Evolutionary conservation across 2,113 vertebrate species (phyloP).

Genomic region (Cyanoramphus novaezelandiae): DNA sequence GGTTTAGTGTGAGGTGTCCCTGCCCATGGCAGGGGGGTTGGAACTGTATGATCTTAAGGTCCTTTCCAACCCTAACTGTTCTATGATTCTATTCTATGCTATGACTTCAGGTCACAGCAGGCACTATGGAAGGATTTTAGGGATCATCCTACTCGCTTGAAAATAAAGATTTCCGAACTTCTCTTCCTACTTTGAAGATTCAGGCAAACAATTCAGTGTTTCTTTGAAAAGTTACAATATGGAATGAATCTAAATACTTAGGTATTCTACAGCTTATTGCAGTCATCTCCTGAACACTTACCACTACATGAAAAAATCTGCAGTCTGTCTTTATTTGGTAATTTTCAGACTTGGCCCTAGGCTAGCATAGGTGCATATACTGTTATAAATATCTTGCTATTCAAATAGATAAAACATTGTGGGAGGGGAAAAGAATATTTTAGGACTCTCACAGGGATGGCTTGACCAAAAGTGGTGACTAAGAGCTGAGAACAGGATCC

Average conservation of each 20-base stretch:
- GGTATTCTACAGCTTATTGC: neutral
- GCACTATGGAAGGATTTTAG: neutral
- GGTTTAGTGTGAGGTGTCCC: too few species aligned
- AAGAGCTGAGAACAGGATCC: neutral
- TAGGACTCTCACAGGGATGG: neutral
- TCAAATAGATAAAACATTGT: neutral
- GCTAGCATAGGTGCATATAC: neutral
- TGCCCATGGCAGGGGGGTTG: neutral
- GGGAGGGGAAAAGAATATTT: neutral
- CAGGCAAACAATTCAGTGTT: neutral
- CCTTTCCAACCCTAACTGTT: neutral
- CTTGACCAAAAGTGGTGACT: neutral
- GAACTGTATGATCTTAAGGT: neutral
- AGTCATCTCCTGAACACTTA: neutral
- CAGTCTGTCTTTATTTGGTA: neutral
- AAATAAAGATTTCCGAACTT: neutral
- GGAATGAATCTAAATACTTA: neutral
- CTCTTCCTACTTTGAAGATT: neutral
- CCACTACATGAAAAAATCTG: neutral
- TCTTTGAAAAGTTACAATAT: neutral
- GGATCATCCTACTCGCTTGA: neutral
- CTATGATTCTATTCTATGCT: neutral
- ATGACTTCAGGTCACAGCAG: neutral
- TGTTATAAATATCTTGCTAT: neutral
- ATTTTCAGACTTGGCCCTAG: neutral